Evolutionary conservation across 2,113 vertebrate species (phyloP).

Genomic region (Haplochromis burtoni): DNA sequence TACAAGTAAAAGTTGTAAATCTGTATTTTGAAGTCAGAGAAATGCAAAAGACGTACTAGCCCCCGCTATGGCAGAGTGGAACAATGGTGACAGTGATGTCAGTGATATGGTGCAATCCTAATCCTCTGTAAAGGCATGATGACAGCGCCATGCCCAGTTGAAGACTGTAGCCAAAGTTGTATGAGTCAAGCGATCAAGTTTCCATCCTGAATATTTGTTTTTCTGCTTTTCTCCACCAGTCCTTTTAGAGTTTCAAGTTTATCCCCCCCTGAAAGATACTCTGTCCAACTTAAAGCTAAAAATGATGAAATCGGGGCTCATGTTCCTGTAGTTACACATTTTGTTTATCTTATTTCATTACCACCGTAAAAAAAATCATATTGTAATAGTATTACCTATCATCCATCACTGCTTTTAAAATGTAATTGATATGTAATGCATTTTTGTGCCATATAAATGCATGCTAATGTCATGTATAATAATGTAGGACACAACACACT

Average conservation of each 20-base stretch:
- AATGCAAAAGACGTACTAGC: not conserved
- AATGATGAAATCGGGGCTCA: not conserved
- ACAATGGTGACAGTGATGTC: not conserved
- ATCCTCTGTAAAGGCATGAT: not conserved
- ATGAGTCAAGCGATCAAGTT: not conserved
- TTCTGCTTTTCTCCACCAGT: not conserved
- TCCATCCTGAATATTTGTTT: not conserved
- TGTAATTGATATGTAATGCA: not conserved
- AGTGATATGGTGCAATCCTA: not conserved
- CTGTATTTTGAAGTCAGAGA: not conserved
- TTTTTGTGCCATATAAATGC: not conserved
- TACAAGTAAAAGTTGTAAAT: not conserved
- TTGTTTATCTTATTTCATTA: constrained; percentile 38
- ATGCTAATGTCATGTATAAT: not conserved
- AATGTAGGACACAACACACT: not conserved
- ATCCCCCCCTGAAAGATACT: not conserved
- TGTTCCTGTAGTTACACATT: constrained; percentile 6
- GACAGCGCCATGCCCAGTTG: not conserved
- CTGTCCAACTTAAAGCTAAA: not conserved
- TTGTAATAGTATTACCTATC: not conserved
- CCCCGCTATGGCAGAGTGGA: not conserved
- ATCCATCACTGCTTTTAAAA: constrained; percentile 10
- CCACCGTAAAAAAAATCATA: constrained; percentile 2
- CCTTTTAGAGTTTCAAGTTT: not conserved
- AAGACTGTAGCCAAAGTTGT: not conserved